Evolutionary conservation across 2,113 vertebrate species (phyloP).

Genomic region (Brachionichthys hirsutus): DNA sequence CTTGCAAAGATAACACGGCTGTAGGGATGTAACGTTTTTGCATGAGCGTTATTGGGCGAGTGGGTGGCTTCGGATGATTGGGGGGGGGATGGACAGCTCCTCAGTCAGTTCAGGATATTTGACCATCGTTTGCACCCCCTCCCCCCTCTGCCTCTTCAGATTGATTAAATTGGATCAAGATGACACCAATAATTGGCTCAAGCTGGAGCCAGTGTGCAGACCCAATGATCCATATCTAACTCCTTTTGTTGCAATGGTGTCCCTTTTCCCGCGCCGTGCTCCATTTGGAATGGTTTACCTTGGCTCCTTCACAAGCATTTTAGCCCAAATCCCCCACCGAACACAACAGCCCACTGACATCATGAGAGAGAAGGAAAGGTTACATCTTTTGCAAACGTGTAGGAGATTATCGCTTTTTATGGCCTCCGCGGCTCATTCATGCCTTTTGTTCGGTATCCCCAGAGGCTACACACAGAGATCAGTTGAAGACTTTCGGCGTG

Average conservation of each 20-base stretch:
- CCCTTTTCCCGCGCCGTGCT: conserved; percentile 90
- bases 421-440: conserved; percentile 55
- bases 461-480: conserved; percentile 15
- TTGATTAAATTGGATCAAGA: conserved; percentile 99
- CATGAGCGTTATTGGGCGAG: conserved; percentile 7
- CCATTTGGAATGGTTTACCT: conserved; percentile 98
- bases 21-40: background rate
- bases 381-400: conserved; percentile 80
- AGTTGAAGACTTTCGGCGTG: conserved; percentile 55
- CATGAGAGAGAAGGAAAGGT: conserved; percentile 83
- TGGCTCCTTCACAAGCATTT: conserved; percentile 95
- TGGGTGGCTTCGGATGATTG: conserved; percentile 8
- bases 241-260: conserved; percentile 85
- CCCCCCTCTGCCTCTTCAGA: conserved; percentile 85
- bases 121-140: conserved; percentile 90
- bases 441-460: conserved; percentile 41
- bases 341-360: conserved; percentile 92
- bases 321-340: conserved; percentile 90
- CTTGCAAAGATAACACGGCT: background rate
- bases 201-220: conserved; percentile 89
- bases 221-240: conserved; percentile 97
- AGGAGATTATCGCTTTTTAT: conserved; percentile 68
- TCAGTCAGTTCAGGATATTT: conserved; percentile 88
- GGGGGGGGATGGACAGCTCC: conserved; percentile 45
- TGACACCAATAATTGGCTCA: conserved; percentile 99